Evolutionary conservation across 37 sponge, comb jelly and placozoan genomes (phyloP).

Genomic region (Bolinopsis microptera): DNA sequence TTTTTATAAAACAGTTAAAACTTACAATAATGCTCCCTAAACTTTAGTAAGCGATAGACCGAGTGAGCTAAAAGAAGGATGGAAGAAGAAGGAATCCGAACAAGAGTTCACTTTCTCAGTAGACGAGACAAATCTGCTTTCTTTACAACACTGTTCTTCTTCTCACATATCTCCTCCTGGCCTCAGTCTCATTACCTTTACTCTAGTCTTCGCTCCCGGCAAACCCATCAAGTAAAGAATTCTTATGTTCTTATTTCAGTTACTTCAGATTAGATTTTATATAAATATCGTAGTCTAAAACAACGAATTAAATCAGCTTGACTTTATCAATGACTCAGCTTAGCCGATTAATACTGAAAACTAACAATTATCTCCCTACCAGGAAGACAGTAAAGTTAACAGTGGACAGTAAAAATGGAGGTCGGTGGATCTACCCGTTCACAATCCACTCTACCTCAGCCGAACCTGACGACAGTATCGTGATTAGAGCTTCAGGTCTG

Average conservation of each 20-base stretch:
- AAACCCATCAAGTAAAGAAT: constrained; percentile 76
- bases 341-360: too few relatives aligned
- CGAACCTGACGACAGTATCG: constrained; percentile 78
- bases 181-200: constrained; percentile 67
- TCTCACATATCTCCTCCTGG: constrained; percentile 36
- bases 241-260: too few relatives aligned
- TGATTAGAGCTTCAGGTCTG: constrained; percentile 72
- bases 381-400: constrained; percentile 74
- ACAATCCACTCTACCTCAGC: constrained; percentile 67
- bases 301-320: too few relatives aligned
- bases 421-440: constrained; percentile 78
- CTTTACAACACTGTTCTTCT: constrained; percentile 37
- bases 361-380: too few relatives aligned
- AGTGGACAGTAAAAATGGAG: constrained; percentile 69
- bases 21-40: too few relatives aligned
- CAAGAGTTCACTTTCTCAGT: constrained; percentile 41
- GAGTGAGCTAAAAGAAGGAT: constrained; percentile 24
- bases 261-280: too few relatives aligned
- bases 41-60: constrained; percentile 29
- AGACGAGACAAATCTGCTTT: constrained; percentile 29
- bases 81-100: neutral
- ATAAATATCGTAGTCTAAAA: too few relatives aligned
- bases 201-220: constrained; percentile 73
- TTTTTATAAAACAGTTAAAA: too few relatives aligned
- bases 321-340: too few relatives aligned